Evolutionary conservation across 2,888 invertebrate genomes (phyloP).

Genomic region (Cetonia aurata): DNA sequence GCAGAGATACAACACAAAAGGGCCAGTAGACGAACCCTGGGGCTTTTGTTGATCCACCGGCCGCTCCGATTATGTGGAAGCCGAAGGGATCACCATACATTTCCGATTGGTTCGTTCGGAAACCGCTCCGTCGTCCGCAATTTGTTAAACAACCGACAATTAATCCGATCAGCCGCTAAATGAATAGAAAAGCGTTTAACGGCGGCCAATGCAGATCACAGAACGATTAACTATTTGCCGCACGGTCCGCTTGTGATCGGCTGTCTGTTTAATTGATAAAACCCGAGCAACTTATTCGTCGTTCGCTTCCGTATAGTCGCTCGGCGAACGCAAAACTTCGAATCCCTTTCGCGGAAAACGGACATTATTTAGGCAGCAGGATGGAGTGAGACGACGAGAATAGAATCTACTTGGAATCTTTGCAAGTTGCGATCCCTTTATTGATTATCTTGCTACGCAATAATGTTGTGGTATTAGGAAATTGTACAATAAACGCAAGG

Average conservation of each 20-base stretch:
- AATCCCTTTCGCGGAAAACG: background rate
- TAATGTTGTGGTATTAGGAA: no score
- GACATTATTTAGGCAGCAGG: background rate
- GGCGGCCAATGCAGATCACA: slow-evolving; percentile 40
- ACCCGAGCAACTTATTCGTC: slow-evolving; percentile 33
- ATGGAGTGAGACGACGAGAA: no score
- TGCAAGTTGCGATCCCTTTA: no score
- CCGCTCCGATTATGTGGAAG: slow-evolving; percentile 14
- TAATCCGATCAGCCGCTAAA: slow-evolving; percentile 42
- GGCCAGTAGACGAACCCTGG: no score
- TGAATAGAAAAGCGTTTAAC: slow-evolving; percentile 42
- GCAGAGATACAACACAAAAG: no score
- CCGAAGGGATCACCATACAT: slow-evolving; percentile 32
- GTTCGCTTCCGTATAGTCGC: slow-evolving; percentile 15
- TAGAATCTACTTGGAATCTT: no score
- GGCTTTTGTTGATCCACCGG: background rate
- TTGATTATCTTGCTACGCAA: no score
- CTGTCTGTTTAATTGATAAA: slow-evolving; percentile 37
- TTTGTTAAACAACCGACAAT: slow-evolving; percentile 43
- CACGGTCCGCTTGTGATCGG: slow-evolving; percentile 27
- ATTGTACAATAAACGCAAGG: no score
- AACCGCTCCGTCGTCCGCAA: slow-evolving; percentile 41
- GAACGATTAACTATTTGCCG: slow-evolving; percentile 40
- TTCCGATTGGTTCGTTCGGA: slow-evolving; percentile 39
- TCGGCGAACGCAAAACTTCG: slow-evolving; percentile 20